These are phyloP conservation scores for Brachypteracias leptosomus DNA, from an alignment of 2,113 vertebrate genomes.

Conservation along the genomic window DNA sequence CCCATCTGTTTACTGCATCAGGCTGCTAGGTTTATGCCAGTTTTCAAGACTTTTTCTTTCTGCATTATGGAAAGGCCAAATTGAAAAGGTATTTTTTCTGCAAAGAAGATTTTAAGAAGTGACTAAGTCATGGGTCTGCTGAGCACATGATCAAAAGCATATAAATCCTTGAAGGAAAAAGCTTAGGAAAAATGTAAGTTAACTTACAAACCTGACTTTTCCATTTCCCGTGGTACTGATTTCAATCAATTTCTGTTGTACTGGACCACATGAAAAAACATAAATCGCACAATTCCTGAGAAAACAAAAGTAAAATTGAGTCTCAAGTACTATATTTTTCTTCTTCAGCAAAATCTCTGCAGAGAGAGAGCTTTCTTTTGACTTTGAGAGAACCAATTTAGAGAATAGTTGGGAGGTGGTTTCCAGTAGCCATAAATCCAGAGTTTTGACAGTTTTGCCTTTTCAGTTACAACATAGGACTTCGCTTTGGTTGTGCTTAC, in stretches of 20 bases:
- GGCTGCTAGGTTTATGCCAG: neutral
- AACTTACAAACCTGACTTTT: neutral
- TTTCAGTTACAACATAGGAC: neutral
- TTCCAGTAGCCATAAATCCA: slow-evolving; percentile 27
- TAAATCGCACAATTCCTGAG: neutral
- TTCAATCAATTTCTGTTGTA: neutral
- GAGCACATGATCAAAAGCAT: neutral
- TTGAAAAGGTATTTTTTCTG: neutral
- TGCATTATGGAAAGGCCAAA: neutral
- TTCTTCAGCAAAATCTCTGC: neutral
- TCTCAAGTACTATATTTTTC: neutral
- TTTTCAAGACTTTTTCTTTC: neutral
- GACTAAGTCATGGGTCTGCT: neutral
- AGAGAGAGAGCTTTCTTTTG: neutral
- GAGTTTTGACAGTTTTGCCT: neutral
- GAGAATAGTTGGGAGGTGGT: neutral
- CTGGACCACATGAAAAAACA: neutral
- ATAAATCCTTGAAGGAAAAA: neutral
- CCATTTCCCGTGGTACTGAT: neutral
- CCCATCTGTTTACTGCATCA: neutral
- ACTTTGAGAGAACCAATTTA: slow-evolving; percentile 15
- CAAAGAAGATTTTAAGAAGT: neutral
- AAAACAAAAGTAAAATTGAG: slow-evolving; percentile 1
- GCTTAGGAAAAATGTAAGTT: neutral
- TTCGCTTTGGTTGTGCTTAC: neutral